These are phyloP conservation scores for Acropora yongei DNA, from an alignment of 64 coral and sea anemone species.

Conservation along the genomic window DNA sequence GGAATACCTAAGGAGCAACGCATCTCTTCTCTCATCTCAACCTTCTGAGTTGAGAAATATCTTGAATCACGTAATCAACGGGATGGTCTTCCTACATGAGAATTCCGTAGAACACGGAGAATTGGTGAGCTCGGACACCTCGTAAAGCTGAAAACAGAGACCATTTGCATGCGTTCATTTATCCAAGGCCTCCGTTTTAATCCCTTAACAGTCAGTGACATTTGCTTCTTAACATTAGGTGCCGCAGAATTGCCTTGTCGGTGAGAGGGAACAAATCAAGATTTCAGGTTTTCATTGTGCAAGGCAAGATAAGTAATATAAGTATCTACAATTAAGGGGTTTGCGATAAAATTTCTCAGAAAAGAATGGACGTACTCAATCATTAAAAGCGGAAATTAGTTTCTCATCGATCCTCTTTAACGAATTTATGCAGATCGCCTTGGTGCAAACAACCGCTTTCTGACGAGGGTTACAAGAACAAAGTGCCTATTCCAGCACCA, in stretches of 20 bases:
- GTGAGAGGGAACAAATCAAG: slow-evolving; percentile 74
- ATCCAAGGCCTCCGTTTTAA: too few species aligned
- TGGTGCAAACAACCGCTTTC: slow-evolving; percentile 45
- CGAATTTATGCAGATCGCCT: slow-evolving; percentile 3
- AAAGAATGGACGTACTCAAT: too few species aligned
- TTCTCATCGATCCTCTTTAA: background rate
- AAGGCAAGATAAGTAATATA: slow-evolving; percentile 37
- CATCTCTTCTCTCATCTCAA: slow-evolving; percentile 42
- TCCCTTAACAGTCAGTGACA: background rate
- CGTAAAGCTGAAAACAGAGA: too few species aligned
- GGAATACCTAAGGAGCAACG: slow-evolving; percentile 65
- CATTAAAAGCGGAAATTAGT: too few species aligned
- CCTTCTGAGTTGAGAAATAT: slow-evolving; percentile 73
- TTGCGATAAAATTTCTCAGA: too few species aligned
- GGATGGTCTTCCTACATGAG: slow-evolving; percentile 81
- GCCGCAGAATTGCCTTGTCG: slow-evolving; percentile 83
- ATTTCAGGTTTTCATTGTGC: slow-evolving; percentile 89
- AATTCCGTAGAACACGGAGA: slow-evolving; percentile 66
- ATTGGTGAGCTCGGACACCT: slow-evolving; percentile 44
- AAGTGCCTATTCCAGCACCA: slow-evolving; percentile 48
- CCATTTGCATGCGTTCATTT: too few species aligned
- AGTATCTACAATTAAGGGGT: too few species aligned
- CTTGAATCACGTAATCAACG: slow-evolving; percentile 68
- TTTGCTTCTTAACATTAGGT: slow-evolving; percentile 19
- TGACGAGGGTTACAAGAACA: slow-evolving; percentile 45